A percentile compares a stretch with the other conserved stretches of the same genome.
phyloP scores from a whole-genome alignment of 1,140 invertebrate species.

The Papilio dardanus region DNA sequence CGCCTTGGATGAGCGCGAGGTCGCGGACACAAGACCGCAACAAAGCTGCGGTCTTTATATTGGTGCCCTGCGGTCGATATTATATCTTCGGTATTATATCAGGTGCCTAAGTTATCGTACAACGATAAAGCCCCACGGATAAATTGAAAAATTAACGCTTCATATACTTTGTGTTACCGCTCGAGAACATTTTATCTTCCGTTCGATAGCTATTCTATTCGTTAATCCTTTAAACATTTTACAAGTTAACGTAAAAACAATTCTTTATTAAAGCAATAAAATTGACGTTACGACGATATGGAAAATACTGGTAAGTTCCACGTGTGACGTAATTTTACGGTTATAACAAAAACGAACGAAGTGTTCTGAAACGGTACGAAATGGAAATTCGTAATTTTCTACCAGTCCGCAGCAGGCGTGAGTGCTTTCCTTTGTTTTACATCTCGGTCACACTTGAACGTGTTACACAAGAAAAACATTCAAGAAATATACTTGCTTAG shows the following conservation, averaged over 20 bases:
- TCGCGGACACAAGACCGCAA: constrained; percentile 29
- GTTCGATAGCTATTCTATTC: not conserved
- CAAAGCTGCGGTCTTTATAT: constrained; percentile 23
- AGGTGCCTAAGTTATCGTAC: constrained; percentile 32
- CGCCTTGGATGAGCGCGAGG: constrained; percentile 29
- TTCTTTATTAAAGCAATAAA: not conserved
- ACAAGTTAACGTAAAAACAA: not conserved
- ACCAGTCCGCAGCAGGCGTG: not conserved
- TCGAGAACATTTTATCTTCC: not conserved
- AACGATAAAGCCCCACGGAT: constrained; percentile 24
- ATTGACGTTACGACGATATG: not conserved
- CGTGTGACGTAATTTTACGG: not conserved
- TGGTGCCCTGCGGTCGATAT: constrained; percentile 24
- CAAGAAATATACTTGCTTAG: not conserved
- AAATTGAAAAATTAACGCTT: constrained; percentile 30
- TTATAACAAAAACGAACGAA: not conserved
- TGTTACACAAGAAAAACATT: constrained; percentile 7
- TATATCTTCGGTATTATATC: constrained; percentile 17
- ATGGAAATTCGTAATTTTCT: constrained; percentile 10
- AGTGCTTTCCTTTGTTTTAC: constrained; percentile 23
- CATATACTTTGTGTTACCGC: constrained; percentile 6
- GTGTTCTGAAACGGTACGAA: not conserved
- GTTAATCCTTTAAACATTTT: not conserved
- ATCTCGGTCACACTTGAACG: constrained; percentile 11
- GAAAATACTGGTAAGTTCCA: not conserved